These are phyloP conservation scores for Dicerorhinus sumatrensis DNA, from an alignment of 2,113 vertebrate species.

Conservation along the genomic window DNA sequence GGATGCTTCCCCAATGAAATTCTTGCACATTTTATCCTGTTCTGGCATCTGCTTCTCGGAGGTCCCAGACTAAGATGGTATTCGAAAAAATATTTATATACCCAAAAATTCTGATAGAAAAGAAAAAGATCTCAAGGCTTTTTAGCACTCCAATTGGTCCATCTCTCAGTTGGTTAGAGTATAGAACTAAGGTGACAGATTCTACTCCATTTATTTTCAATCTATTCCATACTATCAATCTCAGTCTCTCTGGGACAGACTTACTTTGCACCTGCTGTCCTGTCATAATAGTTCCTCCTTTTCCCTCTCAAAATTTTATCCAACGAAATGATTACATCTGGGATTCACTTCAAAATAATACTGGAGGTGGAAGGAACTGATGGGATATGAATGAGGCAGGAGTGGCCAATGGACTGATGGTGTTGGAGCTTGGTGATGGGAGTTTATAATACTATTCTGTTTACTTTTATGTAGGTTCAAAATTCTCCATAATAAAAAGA, in stretches of 20 bases:
- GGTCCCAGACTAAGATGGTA: background rate
- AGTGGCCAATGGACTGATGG: background rate
- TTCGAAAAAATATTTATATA: background rate
- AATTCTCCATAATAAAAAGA: background rate
- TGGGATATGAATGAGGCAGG: background rate
- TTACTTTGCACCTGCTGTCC: background rate
- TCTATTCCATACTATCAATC: background rate
- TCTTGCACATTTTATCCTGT: background rate
- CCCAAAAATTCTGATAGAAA: background rate
- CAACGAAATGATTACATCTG: background rate
- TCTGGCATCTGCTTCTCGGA: background rate
- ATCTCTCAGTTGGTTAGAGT: background rate
- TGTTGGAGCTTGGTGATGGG: background rate
- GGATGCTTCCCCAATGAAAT: background rate
- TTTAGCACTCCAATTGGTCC: background rate
- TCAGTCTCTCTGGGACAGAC: background rate
- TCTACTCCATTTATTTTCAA: background rate
- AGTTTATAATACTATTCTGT: background rate
- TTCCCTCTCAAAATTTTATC: background rate
- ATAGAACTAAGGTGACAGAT: background rate
- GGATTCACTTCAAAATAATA: constrained; percentile 25
- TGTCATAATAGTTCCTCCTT: background rate
- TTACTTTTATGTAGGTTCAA: background rate
- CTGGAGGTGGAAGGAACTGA: background rate
- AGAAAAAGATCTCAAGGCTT: background rate